Evolutionary conservation across 1,140 invertebrate species (phyloP), one percentile per base, ranked within the genome.

Genomic region (Cydia pomonella): DNA sequence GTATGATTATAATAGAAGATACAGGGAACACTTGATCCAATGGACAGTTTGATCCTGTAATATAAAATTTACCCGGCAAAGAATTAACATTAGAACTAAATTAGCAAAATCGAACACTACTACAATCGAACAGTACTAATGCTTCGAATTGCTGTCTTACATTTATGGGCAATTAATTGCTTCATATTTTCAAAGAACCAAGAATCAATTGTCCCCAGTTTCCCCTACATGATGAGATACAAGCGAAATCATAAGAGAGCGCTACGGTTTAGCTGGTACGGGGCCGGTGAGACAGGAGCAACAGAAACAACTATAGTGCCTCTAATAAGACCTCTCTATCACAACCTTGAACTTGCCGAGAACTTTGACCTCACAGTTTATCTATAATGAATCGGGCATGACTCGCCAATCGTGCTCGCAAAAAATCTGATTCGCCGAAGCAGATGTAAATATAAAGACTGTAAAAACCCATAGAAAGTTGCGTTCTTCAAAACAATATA

Each of bases 281-380:
- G 95, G 93, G 89, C 94, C 94, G 92, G 95, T 93, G 86, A 94
- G 92, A 95, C 94, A 94, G 95, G 94, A 86, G 95, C 94, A 88
- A 93, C 88, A 80, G 92, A 85, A 94, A 89, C 77, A 93, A 92
- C 82, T 88, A 81, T 12, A 78, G 75, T 73, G 73, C 82, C 80
- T 81, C 82, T 76, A 62, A 81, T 85, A 82, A 87, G 82, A 87
- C 78, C 82, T 76, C 78, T 69, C 72, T 72, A 71, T 21, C 38
- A 41, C 0, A 69, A n/a, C 64, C 64, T 69, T 69, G 29, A 69
- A 69, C 64, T 69, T 18, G 64, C 16, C 12, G 10, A 23, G 53
- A 59, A 59, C 53, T 59, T 59, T 59, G 6, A 59, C 53, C 53
- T 59, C n/a, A n/a, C 13, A 23, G 18, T 23, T 59, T 59, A 59